Evolutionary conservation across 2,113 vertebrate genomes (phyloP), one percentile per base, ranked within the genome.

Genomic region (Polyodon spathula): DNA sequence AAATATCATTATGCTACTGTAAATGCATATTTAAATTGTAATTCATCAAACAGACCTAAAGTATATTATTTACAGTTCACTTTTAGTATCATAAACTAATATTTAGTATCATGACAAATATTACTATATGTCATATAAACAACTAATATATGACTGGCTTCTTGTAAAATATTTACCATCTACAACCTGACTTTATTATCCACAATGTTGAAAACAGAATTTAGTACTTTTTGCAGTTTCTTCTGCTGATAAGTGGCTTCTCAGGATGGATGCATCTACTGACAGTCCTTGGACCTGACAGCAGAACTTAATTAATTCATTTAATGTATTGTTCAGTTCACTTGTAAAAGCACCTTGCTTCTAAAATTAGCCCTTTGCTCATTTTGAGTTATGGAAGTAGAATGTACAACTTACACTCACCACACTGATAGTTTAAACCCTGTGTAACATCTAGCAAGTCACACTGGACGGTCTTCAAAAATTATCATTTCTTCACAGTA

Each of bases 271-370:
- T 74, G 63, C 48, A 48, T n/a, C 54, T 4, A 66, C 11, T 48
- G 38, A 74, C 68, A 76, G 44, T 70, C 75, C 73, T 81, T 68
- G 70, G 71, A 58, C 66, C 53, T 80, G 74, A 82, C 72, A 81
- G 71, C 4, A 14, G 60, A 75, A 78, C 71, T 80, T 80, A 84
- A 86, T 86, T 81, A 78, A 77, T 84, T 71, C 62, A 74, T 74
- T 71, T 74, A 81, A 84, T 80, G 77, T 80, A 85, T 86, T 76
- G 80, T 84, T 83, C 72, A 73, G 59, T 63, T 74, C 69, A 66
- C 72, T 75, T 40, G 75, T 78, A 76, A 84, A 81, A 83, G 74
- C 62, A 75, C 39, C 70, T 68, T 62, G 67, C 55, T 80, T 69
- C 59, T 68, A 70, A 71, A 73, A 81, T 78, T 69, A 70, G 64